Conservation (phyloP, 2,797 vertebrate species). For the Pempheris klunzingeri region DNA sequence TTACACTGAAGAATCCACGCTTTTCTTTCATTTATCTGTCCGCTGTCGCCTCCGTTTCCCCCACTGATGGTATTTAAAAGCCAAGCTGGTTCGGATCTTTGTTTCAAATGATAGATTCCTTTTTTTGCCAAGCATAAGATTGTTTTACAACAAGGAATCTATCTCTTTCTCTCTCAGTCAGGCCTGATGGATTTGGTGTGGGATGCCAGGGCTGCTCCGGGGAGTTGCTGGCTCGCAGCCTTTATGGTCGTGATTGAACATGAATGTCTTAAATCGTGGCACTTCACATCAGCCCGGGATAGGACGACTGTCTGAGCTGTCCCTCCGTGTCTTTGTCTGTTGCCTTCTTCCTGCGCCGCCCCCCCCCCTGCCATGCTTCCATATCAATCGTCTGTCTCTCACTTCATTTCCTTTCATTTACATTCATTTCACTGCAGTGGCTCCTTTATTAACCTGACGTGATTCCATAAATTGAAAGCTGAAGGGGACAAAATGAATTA, state of each 20-base stretch:
- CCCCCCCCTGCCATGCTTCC: neutral
- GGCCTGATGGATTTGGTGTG: constrained; percentile 53
- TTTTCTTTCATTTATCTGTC: constrained; percentile 9
- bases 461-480: constrained; percentile 20
- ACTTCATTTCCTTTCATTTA: constrained; percentile 17
- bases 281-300: constrained; percentile 19
- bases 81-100: constrained; percentile 9
- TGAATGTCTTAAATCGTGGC: constrained; percentile 50
- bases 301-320: constrained; percentile 31
- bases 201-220: constrained; percentile 31
- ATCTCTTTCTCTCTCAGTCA: constrained; percentile 27
- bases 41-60: constrained; percentile 7
- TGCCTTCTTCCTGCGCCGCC: constrained; percentile 9
- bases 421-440: constrained; percentile 4
- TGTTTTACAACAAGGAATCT: constrained; percentile 38
- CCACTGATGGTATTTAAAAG: constrained; percentile 29
- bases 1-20: constrained; percentile 25
- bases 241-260: constrained; percentile 53
- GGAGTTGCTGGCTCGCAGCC: constrained; percentile 46
- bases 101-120: constrained; percentile 35
- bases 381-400: constrained; percentile 14
- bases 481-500: constrained; percentile 14
- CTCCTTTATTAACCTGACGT: constrained; percentile 20
- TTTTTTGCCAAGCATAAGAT: constrained; percentile 20
- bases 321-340: constrained; percentile 21